These are phyloP conservation scores for Dugesia japonica DNA, from an alignment of 2,888 invertebrate genomes.

Conservation along the genomic window DNA sequence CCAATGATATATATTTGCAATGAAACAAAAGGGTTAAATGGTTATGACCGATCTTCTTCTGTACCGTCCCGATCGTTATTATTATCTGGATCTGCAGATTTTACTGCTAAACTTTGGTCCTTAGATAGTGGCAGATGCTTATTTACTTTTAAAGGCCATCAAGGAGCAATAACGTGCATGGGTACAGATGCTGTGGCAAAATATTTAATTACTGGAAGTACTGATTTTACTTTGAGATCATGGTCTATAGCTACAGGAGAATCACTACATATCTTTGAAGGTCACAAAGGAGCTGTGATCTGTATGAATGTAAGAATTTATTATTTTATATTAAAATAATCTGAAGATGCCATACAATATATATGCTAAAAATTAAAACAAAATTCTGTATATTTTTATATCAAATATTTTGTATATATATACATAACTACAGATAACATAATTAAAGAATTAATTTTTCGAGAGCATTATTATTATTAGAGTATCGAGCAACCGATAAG, in stretches of 20 bases:
- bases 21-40: slow-evolving; percentile 42
- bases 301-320: slow-evolving; percentile 45
- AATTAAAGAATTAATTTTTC: too few relatives aligned
- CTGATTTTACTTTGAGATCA: slow-evolving; percentile 48
- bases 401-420: too few relatives aligned
- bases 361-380: too few relatives aligned
- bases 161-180: slow-evolving; percentile 50
- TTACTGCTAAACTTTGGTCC: slow-evolving; percentile 46
- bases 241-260: slow-evolving; percentile 49
- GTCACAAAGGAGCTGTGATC: slow-evolving; percentile 48
- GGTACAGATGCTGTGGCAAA: slow-evolving; percentile 46
- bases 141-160: slow-evolving; percentile 46
- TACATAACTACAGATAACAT: too few relatives aligned
- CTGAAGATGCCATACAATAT: too few relatives aligned
- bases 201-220: slow-evolving; percentile 49
- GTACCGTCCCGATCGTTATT: slow-evolving; percentile 42
- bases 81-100: slow-evolving; percentile 47
- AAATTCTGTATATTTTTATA: too few relatives aligned
- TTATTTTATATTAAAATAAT: too few relatives aligned
- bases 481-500: too few relatives aligned
- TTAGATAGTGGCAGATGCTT: slow-evolving; percentile 46
- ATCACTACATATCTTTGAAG: slow-evolving; percentile 45
- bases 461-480: too few relatives aligned
- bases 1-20: slow-evolving; percentile 50
- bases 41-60: not conserved